phyloP scores from a whole-genome alignment of 2,113 vertebrate species.

The Prolemur simus region DNA sequence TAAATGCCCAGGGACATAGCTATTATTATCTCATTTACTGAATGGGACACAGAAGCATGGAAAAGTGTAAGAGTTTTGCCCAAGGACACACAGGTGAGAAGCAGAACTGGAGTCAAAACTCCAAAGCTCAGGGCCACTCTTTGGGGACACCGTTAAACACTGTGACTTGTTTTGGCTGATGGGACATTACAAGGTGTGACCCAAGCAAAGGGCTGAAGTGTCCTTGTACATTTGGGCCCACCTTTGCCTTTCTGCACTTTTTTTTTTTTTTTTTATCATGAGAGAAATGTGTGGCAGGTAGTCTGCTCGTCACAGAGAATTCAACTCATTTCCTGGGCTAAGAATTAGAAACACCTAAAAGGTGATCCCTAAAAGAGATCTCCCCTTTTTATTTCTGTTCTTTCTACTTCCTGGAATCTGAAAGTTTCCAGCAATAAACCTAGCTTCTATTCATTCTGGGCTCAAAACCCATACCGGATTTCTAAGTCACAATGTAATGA shows the following conservation, averaged over 20 bases:
- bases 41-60: not conserved
- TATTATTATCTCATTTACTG: not conserved
- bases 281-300: not conserved
- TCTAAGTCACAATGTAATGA: not conserved
- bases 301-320: not conserved
- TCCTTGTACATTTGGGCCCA: not conserved
- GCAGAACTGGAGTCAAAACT: not conserved
- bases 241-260: not conserved
- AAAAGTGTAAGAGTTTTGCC: not conserved
- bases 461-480: conserved; percentile 46
- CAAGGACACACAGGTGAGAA: not conserved
- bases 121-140: not conserved
- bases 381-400: not conserved
- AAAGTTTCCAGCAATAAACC: not conserved
- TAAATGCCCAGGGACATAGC: not conserved
- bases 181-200: not conserved
- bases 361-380: no score
- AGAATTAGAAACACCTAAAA: conserved; percentile 1
- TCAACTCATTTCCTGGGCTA: not conserved
- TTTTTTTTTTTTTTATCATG: not conserved
- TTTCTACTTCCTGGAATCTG: conserved; percentile 26
- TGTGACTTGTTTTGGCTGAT: not conserved
- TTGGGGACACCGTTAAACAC: not conserved
- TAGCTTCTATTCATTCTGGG: conserved; percentile 30
- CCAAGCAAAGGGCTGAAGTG: not conserved